phyloP scores from a whole-genome alignment of 2,888 invertebrate genomes.

The Rhynchonema sp. region DNA sequence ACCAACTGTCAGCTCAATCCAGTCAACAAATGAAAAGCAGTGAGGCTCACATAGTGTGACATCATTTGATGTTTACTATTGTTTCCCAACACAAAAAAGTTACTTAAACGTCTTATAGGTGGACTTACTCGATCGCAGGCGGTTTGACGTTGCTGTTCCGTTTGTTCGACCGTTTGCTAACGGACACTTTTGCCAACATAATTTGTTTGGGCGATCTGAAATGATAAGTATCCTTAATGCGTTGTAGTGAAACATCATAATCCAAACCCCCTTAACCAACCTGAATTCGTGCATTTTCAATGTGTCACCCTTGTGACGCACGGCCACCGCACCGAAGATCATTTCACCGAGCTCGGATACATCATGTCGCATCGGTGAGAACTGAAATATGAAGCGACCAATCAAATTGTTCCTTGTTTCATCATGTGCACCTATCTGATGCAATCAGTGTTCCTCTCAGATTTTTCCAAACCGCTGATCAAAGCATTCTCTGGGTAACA shows the following conservation, averaged over 20 bases:
- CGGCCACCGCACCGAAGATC: conserved; percentile 73
- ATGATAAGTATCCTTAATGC: background rate
- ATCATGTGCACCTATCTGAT: too few species aligned
- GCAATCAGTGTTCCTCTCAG: too few species aligned
- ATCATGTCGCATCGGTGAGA: conserved; percentile 36
- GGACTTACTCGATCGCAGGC: background rate
- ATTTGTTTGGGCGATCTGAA: background rate
- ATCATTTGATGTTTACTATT: background rate
- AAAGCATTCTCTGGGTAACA: too few species aligned
- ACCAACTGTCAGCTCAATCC: too few species aligned
- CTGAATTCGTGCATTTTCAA: conserved; percentile 56
- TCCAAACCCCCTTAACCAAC: conserved; percentile 9
- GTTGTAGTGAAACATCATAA: background rate
- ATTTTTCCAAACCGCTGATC: too few species aligned
- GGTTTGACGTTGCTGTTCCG: too few species aligned
- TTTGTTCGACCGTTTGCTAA: too few species aligned
- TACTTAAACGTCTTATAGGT: background rate
- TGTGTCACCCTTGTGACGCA: conserved; percentile 67
- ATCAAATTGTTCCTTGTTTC: background rate
- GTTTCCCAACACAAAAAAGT: background rate
- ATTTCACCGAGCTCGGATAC: conserved; percentile 61
- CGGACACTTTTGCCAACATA: background rate
- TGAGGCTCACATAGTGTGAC: too few species aligned
- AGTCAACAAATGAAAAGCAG: too few species aligned
- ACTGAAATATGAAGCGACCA: conserved; percentile 10